Conservation (phyloP, 92 coral and sea anemone species). For the Desmophyllum pertusum region DNA sequence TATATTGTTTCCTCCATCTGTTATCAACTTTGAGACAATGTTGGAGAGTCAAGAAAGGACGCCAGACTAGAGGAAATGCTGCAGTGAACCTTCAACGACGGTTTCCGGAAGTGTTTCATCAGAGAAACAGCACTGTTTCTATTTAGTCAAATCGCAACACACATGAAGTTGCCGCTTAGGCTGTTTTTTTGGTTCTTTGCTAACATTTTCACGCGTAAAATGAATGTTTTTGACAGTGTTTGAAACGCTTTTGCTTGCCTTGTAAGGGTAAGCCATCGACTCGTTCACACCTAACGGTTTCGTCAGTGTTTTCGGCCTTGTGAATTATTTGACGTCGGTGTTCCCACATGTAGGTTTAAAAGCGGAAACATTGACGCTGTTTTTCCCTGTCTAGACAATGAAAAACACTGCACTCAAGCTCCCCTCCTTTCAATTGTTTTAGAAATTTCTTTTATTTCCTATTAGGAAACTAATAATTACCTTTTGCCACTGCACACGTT, state of each 20-base stretch:
- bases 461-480: not conserved
- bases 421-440: constrained; percentile 22
- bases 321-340: not conserved
- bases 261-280: no score
- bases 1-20: constrained; percentile 18
- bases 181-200: not conserved
- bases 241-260: not conserved
- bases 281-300: not conserved
- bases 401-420: not conserved
- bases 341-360: constrained; percentile 1
- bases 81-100: constrained; percentile 4
- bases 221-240: no score
- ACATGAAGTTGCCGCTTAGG: not conserved
- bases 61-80: constrained; percentile 30
- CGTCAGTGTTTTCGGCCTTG: not conserved
- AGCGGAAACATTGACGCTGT: constrained; percentile 27
- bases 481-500: not conserved
- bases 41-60: constrained; percentile 3
- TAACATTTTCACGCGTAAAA: not conserved
- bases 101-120: constrained; percentile 46
- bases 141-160: not conserved
- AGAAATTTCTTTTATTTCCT: constrained; percentile 10
- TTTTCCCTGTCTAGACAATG: constrained; percentile 30
- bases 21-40: constrained; percentile 6
- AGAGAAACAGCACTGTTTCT: constrained; percentile 12